Evolutionary conservation across 2,797 vertebrate genomes (phyloP).

Genomic region (Myiothlypis chrysogaster): DNA sequence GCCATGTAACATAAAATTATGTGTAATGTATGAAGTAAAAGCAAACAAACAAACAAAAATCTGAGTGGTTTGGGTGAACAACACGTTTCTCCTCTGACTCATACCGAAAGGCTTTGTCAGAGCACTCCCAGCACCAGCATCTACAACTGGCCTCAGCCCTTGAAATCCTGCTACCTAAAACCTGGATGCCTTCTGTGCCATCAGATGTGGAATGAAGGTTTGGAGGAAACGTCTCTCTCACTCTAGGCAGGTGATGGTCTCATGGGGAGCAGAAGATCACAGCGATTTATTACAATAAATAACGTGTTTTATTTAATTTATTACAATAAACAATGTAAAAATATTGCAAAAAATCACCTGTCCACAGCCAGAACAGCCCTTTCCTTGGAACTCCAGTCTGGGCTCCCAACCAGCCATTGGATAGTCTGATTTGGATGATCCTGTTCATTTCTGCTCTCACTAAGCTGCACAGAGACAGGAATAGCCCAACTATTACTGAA

Average conservation of each 20-base stretch:
- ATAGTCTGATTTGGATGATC: not conserved
- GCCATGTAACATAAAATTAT: not conserved
- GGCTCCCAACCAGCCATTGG: not conserved
- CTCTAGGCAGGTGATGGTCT: not conserved
- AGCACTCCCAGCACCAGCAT: not conserved
- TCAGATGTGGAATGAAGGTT: rapidly evolving
- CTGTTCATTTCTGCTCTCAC: not conserved
- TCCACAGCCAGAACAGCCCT: not conserved
- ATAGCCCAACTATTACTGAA: not conserved
- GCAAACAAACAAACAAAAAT: not conserved
- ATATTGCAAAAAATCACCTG: not conserved
- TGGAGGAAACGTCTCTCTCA: not conserved
- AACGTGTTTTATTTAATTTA: not conserved
- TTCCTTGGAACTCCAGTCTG: not conserved
- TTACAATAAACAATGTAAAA: not conserved
- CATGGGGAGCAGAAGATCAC: not conserved
- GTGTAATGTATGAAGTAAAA: not conserved
- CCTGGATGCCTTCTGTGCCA: not conserved
- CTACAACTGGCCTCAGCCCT: not conserved
- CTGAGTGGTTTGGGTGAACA: not conserved
- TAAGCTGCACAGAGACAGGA: not conserved
- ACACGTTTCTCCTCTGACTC: not conserved
- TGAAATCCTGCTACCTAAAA: not conserved
- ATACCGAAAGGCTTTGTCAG: not conserved
- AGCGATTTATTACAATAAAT: rapidly evolving